Base-by-base conservation (phyloP, 2,888 invertebrate genomes). In the Aethes cnicana region DNA sequence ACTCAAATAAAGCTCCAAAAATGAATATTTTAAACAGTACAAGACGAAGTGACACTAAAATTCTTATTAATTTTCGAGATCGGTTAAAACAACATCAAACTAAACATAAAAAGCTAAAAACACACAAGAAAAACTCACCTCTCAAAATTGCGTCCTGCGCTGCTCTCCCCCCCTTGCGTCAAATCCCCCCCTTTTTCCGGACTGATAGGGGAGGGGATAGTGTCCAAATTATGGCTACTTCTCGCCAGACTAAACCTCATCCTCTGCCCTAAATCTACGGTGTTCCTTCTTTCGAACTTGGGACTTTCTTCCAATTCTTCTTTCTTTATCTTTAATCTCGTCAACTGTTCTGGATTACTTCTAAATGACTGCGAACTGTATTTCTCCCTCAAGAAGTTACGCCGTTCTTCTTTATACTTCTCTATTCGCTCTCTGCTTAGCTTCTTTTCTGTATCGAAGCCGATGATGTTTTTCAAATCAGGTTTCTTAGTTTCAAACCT, bases 351-450 rank as follows among this genome's bases (percentile, higher is more conserved):
- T 1, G 92, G 92, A 53, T 90, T 92, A 59, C 93, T 93, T 39
- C 94, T 91, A 54, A 96, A 94, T 6, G 95, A 94, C 62, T 96
- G 96, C 1, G 95, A 94, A 57, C 95, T 94, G 74, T 96, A 96
- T 75, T 96, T 96, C 71, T 97, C 96, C 35, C 96, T 92, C 8
- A 97, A 81, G 67, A 96, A 95, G 62, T 93, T 94, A 42, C 97
- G 90, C n/a, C 97, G 87, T 71, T 97, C 97, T 72, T 97, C 96
- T 82, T 97, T 97, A 74, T 97, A 97, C 74, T 95, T 94, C 78
- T 97, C 96, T 58, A 97, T 96, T 35, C 97, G 84, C 70, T 97
- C 96, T 36, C 97, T 87, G 65, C 95, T 94, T 14, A 93, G 72
- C 54, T 94, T 92, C 47, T 92, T 91, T 4, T 92, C 85, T 0